Evolutionary conservation across 2,888 invertebrate genomes (phyloP).

Genomic region (Phorcus lineatus): DNA sequence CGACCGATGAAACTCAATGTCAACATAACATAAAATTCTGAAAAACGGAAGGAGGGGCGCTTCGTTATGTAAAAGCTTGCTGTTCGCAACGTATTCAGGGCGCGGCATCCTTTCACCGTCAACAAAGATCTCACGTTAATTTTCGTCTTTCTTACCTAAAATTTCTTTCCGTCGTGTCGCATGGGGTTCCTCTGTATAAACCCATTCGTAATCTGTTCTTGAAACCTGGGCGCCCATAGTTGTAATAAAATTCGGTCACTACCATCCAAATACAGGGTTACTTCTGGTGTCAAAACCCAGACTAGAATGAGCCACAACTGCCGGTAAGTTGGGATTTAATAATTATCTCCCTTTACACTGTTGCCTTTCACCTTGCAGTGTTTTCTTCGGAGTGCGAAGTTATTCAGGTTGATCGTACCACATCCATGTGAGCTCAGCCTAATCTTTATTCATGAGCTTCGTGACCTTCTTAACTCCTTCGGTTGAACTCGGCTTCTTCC

Average conservation of each 20-base stretch:
- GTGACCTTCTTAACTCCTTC: slow-evolving; percentile 22
- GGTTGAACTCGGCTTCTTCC: background rate
- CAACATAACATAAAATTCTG: no score
- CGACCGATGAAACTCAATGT: no score
- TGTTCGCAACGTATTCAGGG: no score
- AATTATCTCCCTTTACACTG: background rate
- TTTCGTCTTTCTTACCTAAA: slow-evolving; percentile 81
- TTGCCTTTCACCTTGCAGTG: background rate
- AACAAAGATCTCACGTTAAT: no score
- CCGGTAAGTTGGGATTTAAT: slow-evolving; percentile 5
- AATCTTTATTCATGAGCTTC: slow-evolving; percentile 44
- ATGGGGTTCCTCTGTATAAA: slow-evolving; percentile 97
- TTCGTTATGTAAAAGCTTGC: no score
- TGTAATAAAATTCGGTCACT: background rate
- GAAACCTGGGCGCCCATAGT: slow-evolving; percentile 95
- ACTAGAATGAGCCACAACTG: background rate
- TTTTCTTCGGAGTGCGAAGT: background rate
- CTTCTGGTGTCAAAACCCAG: background rate
- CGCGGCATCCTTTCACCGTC: no score
- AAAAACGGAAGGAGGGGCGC: no score
- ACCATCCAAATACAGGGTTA: background rate
- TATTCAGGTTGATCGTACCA: background rate
- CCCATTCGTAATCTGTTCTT: slow-evolving; percentile 97
- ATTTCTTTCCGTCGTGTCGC: slow-evolving; percentile 94
- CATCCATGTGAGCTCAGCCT: background rate